Base-by-base conservation (phyloP, 2,888 invertebrate species). In the Oscheius sp. region DNA sequence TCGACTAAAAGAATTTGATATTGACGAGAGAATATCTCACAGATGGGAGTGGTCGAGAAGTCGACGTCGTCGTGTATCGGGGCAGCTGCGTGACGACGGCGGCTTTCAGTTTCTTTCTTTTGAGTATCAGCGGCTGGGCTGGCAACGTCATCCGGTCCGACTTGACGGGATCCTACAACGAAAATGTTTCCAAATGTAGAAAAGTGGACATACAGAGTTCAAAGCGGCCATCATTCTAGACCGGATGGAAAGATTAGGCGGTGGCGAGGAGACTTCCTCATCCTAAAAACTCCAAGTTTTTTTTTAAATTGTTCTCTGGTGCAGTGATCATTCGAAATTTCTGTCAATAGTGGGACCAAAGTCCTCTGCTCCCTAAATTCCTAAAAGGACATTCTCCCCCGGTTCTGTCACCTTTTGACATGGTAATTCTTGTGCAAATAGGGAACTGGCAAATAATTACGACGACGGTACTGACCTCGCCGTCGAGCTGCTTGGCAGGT, bases 211-310 rank as follows among this genome's bases (percentile, higher is more conserved):
- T 35, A 77, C 77, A 9, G 84, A 79, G 55, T 85, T 84, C 71
- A 84, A 73, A 0, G 85, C 85, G 1, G 85, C 84, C 78, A 85
- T 85, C 84, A 85, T 85, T 35, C 85, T 74, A 2, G 84, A 84
- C 56, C 85, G 79, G 43, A 85, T 56, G n/a, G 82, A 78, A 6
- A 85, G 73, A 64, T 85, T 85, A 21, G 85, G 85, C 18, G 85
- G 85, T n/a, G 83, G 68, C 25, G 66, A 29, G 52, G 43, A 43
- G 21, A 41, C 35, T 6, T 13, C 45, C 18, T 49, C 66, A 29
- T 69, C 56, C 69, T 69, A 56, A 35, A 69, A 69, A 35, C 6
- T 9, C 3, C 35, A 35, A 35, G 9, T 35, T 35, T n/a, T n/a
- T n/a, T n/a, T 25, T 16, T 6, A 61, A 35, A 61, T 43, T 61